Evolutionary conservation across 2,797 vertebrate species (phyloP), one percentile per base, ranked within the genome.

Genomic region (Phylloscopus collybita): DNA sequence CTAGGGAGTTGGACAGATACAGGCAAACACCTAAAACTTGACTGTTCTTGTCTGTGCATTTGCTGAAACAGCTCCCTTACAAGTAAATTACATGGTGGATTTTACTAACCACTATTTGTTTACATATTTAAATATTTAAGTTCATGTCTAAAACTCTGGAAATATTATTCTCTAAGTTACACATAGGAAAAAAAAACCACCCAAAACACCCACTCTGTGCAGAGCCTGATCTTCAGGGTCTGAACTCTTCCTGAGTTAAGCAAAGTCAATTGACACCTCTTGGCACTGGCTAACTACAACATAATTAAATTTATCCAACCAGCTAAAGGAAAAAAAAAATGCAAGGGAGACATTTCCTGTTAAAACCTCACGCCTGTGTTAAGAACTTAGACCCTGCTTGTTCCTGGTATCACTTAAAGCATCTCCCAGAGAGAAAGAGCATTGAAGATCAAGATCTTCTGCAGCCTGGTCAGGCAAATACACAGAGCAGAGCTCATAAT

Each of bases 291-390:
- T 59, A 67, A 38, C 34, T 81, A 32, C 14, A 56, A 16, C 5
- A 13, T 32, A 60, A 82, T 53, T 61, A 47, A 66, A 82, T 57
- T 29, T 50, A 57, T 56, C n/a, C 14, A 49, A 69, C 14, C 38
- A 88, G 25, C 17, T 81, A 16, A 49, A 73, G 47, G 38, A 14
- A 12, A 62, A 90, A 90, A 64, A 66, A 40, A 12, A 0, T 7
- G 5, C 8, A 34, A 81, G 14, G 50, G 69, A 86, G 51, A 59
- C 1, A 38, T 19, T 6, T 7, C 36, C 56, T 74, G 11, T 26
- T 25, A 66, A 79, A 95, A 72, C 0, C 0, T 12, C 32, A 0
- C 1, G 8, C 44, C 61, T 42, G 18, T 6, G 4, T 56, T n/a
- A 67, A 40, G 54, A 92, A 83, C 45, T 78, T 7, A 51, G 21